These are phyloP conservation scores for Otis tarda DNA, from an alignment of 2,113 vertebrate species.

Conservation along the genomic window DNA sequence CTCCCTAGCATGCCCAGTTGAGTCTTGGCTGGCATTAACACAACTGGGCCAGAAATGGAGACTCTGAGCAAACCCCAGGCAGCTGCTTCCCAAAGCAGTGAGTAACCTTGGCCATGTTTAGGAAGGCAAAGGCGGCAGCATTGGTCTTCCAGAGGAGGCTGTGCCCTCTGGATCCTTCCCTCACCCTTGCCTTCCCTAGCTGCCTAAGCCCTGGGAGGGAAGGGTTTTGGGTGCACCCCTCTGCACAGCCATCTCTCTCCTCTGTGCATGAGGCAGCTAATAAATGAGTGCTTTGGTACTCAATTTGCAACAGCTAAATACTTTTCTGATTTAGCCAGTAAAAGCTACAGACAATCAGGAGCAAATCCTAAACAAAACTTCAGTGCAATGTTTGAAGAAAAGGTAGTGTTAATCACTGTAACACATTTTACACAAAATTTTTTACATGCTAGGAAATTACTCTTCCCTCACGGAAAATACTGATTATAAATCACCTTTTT, in stretches of 20 bases:
- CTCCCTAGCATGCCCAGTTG: fast-evolving
- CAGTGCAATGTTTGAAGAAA: not conserved
- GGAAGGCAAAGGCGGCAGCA: not conserved
- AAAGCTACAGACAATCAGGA: not conserved
- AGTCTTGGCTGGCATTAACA: not conserved
- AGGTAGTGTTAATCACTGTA: not conserved
- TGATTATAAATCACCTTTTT: not conserved
- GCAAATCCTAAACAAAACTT: not conserved
- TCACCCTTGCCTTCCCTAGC: not conserved
- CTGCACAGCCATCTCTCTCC: not conserved
- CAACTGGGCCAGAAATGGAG: not conserved
- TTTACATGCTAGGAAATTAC: not conserved
- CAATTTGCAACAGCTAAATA: not conserved
- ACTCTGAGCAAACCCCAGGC: not conserved
- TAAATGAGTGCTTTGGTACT: not conserved
- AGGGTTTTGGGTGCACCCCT: not conserved
- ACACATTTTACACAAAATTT: not conserved
- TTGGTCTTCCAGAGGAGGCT: not conserved
- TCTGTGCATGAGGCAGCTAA: not conserved
- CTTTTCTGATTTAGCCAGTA: not conserved
- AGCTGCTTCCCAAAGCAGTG: not conserved
- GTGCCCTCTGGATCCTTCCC: not conserved
- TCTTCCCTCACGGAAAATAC: not conserved
- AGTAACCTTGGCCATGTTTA: not conserved
- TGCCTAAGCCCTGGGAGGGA: not conserved